Evolutionary conservation across 2,888 invertebrate genomes (phyloP).

Genomic region (Cinara cedri): DNA sequence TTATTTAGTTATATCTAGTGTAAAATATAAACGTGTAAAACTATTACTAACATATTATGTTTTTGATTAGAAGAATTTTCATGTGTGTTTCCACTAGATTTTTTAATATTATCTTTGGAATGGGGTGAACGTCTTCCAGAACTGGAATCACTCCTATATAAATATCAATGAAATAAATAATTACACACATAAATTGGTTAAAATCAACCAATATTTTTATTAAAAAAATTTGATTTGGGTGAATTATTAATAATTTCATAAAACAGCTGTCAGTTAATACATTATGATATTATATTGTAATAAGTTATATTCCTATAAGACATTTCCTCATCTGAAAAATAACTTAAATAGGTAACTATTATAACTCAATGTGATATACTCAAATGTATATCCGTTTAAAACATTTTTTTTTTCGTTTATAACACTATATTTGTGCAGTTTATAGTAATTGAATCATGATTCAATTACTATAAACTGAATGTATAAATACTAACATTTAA

Average conservation of each 20-base stretch:
- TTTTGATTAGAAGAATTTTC: constrained; percentile 24
- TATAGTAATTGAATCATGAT: too few species aligned
- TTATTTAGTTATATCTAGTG: constrained; percentile 36
- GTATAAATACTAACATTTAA: too few species aligned
- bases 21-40: constrained; percentile 26
- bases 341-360: too few species aligned
- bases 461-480: too few species aligned
- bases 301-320: too few species aligned
- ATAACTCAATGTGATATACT: too few species aligned
- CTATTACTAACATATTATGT: constrained; percentile 42
- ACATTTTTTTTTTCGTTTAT: too few species aligned
- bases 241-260: background rate
- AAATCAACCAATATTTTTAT: background rate
- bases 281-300: too few species aligned
- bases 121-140: constrained; percentile 35
- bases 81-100: constrained; percentile 42
- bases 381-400: too few species aligned
- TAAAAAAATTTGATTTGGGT: background rate
- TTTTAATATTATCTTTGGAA: constrained; percentile 32
- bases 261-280: background rate
- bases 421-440: too few species aligned
- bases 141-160: constrained; percentile 40
- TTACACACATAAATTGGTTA: background rate
- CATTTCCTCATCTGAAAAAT: too few species aligned
- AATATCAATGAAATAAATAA: constrained; percentile 8